Evolutionary conservation across 2,797 vertebrate genomes (phyloP).

Genomic region (Anabacerthia variegaticeps): DNA sequence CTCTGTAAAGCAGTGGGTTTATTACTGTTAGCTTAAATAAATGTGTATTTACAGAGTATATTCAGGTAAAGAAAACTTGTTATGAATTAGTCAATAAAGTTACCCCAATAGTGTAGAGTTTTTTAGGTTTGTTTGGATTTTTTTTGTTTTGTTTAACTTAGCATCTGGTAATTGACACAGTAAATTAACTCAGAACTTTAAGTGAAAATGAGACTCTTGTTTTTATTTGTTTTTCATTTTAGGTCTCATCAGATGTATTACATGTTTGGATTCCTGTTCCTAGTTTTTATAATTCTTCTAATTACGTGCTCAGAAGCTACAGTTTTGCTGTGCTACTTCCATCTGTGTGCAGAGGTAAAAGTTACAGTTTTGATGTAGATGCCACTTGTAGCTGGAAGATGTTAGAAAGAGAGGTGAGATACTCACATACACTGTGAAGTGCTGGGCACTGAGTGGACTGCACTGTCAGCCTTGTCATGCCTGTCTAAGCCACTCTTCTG

Average conservation of each 20-base stretch:
- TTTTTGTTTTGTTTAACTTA: neutral
- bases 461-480: neutral
- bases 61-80: neutral
- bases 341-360: conserved; percentile 91
- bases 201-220: neutral
- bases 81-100: neutral
- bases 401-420: neutral
- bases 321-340: conserved; percentile 91
- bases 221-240: conserved; percentile 46
- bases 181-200: neutral
- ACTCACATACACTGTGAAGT: neutral
- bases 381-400: neutral
- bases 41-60: neutral
- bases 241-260: conserved; percentile 97
- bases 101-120: neutral
- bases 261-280: conserved; percentile 93
- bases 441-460: neutral
- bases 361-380: neutral
- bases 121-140: neutral
- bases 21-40: neutral
- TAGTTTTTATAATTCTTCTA: conserved; percentile 91
- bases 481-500: neutral
- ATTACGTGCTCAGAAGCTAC: conserved; percentile 93
- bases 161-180: neutral
- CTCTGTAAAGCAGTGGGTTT: neutral